phyloP scores from a whole-genome alignment of 2,113 vertebrate genomes.

The Oryzias celebensis region DNA sequence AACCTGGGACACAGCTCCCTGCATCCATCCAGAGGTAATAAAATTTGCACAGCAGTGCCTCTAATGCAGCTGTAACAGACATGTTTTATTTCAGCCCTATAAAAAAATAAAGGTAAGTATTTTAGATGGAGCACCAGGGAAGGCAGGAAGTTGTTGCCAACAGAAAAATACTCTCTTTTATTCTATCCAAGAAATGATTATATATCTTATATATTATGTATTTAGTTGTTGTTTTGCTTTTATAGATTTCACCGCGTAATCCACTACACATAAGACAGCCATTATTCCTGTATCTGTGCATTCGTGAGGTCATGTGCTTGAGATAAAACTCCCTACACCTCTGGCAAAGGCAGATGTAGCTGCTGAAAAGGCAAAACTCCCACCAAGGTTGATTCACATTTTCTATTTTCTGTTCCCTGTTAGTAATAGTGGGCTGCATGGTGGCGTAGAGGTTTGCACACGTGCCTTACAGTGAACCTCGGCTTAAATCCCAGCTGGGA shows the following conservation, averaged over 20 bases:
- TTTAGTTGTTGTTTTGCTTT: not conserved
- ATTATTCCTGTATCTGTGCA: not conserved
- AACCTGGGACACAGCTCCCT: conserved; percentile 8
- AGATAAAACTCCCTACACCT: not conserved
- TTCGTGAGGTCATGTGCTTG: not conserved
- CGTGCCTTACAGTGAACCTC: not conserved
- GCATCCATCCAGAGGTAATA: conserved; percentile 3
- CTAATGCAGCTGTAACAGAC: conserved; percentile 3
- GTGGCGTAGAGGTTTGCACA: not conserved
- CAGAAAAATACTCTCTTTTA: no score
- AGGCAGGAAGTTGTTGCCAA: conserved; percentile 1
- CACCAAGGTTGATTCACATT: not conserved
- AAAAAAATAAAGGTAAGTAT: conserved; percentile 11
- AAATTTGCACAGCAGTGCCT: conserved; percentile 3
- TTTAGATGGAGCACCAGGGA: conserved; percentile 8
- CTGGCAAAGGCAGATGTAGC: not conserved
- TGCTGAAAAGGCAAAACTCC: not conserved
- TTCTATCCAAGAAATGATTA: no score
- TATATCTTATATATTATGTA: not conserved
- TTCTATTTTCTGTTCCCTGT: not conserved
- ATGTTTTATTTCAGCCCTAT: not conserved
- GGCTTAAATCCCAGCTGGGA: not conserved
- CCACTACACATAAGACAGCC: not conserved
- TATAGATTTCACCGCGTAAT: not conserved
- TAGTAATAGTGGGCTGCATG: not conserved